Conservation (phyloP, 2,113 vertebrate species). For the Axis porcinus region DNA sequence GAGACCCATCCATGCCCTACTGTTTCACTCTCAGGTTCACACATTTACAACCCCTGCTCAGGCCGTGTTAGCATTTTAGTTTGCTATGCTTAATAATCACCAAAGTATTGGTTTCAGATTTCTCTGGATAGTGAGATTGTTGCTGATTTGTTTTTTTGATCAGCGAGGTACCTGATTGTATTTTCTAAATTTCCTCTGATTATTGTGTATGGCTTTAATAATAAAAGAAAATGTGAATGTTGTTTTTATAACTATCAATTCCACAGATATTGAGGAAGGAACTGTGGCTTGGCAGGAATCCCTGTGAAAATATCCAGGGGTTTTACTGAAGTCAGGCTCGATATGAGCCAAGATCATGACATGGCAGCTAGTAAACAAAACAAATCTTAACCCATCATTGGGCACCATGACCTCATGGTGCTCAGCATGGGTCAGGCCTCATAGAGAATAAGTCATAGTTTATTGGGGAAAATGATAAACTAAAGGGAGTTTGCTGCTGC, state of each 20-base stretch:
- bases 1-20: accelerated
- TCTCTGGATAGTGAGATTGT: not conserved
- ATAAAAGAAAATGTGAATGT: constrained; percentile 2
- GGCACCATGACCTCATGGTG: not conserved
- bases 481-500: constrained; percentile 23
- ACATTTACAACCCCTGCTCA: not conserved
- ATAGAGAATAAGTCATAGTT: constrained; percentile 13
- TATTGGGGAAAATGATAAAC: constrained; percentile 43
- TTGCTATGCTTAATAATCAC: not conserved
- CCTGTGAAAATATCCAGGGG: constrained; percentile 44
- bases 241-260: constrained; percentile 53
- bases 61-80: not conserved
- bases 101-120: not conserved
- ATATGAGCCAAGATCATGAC: constrained; percentile 52
- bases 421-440: not conserved
- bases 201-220: not conserved
- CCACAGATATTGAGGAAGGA: constrained; percentile 43
- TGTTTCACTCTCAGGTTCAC: not conserved
- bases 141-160: not conserved
- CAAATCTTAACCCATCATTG: constrained; percentile 17
- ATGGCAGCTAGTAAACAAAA: constrained; percentile 57
- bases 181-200: constrained; percentile 22
- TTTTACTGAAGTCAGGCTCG: constrained; percentile 49
- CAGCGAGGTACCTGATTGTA: not conserved
- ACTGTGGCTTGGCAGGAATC: constrained; percentile 39